Conservation (phyloP, 2,797 vertebrate species). For the Ceryle rudis region DNA sequence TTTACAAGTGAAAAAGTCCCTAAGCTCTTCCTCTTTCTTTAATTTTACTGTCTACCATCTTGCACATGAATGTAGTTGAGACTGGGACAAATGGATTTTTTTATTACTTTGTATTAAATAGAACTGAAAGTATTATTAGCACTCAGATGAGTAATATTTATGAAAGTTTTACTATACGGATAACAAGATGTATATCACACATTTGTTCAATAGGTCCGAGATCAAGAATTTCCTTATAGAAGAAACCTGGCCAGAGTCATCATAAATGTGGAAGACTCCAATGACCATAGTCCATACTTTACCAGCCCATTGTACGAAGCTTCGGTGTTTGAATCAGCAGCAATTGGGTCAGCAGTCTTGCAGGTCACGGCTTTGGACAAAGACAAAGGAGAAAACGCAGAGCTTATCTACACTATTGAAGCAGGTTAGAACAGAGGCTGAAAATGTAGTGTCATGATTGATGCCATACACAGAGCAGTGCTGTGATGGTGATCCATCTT, state of each 20-base stretch:
- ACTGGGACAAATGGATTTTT: not conserved
- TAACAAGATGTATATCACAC: not conserved
- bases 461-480: not conserved
- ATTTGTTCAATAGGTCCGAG: constrained; percentile 87
- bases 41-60: not conserved
- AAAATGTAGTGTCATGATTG: not conserved
- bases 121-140: not conserved
- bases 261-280: constrained; percentile 94
- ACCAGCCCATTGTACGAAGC: constrained; percentile 92
- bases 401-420: constrained; percentile 93
- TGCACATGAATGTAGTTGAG: not conserved
- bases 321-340: constrained; percentile 94
- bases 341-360: constrained; percentile 92
- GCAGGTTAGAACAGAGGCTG: constrained; percentile 82
- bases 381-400: constrained; percentile 96
- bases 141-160: not conserved
- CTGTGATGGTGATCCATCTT: not conserved
- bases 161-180: not conserved
- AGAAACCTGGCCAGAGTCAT: constrained; percentile 92
- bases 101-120: not conserved
- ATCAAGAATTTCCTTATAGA: constrained; percentile 96
- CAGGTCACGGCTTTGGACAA: constrained; percentile 95
- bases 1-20: not conserved
- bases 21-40: not conserved
- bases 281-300: constrained; percentile 94